Percentiles rank a stretch among this genome's conserved stretches.
phyloP scores from a whole-genome alignment of 2,113 vertebrate genomes.

The Corythornis cristatus region DNA sequence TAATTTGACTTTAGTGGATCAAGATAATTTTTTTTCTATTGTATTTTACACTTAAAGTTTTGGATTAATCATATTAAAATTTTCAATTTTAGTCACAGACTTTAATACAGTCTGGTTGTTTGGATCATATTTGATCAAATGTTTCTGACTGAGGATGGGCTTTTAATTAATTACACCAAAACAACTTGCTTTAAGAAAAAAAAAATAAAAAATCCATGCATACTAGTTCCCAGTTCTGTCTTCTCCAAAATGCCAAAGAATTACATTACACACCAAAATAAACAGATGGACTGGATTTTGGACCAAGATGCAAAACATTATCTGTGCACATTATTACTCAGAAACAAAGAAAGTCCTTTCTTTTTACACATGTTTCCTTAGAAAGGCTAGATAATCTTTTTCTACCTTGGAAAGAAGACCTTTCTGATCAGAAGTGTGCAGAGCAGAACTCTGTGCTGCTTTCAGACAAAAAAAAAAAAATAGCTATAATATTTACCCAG shows the following conservation, averaged over 20 bases:
- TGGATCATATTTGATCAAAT: not conserved
- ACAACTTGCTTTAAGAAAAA: not conserved
- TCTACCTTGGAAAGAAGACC: not conserved
- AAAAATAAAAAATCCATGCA: not conserved
- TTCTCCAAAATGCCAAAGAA: not conserved
- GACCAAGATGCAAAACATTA: not conserved
- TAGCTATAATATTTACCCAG: not conserved
- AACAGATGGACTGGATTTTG: conserved; percentile 3
- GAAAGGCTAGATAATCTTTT: not conserved
- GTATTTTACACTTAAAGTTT: not conserved
- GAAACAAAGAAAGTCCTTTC: not conserved
- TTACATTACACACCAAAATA: conserved; percentile 1
- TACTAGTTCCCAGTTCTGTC: not conserved
- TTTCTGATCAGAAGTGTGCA: not conserved
- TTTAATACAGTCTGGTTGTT: not conserved
- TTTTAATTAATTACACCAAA: conserved; percentile 19
- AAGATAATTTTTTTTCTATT: not conserved
- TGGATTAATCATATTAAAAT: not conserved
- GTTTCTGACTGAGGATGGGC: not conserved
- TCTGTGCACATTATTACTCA: not conserved
- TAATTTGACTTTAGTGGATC: not conserved
- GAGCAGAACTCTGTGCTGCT: not conserved
- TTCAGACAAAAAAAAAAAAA: not conserved
- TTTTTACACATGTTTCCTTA: conserved; percentile 8
- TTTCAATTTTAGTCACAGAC: not conserved